A percentile compares a stretch with the other conserved stretches of the same genome.
Conservation (phyloP, 2,888 invertebrate genomes). For the Hemicrepidius hirtus region DNA sequence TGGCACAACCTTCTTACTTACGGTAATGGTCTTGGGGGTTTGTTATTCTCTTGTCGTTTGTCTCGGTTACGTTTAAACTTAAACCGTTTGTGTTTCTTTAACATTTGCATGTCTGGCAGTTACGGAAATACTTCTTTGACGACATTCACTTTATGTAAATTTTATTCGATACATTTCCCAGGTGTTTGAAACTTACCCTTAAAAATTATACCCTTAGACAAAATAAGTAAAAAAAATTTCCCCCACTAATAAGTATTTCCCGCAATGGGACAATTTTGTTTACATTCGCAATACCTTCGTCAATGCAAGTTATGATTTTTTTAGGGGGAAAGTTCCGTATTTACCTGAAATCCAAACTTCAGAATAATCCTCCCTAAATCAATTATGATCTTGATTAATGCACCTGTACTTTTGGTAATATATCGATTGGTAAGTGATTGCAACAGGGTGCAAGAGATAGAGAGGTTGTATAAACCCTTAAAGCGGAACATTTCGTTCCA, state of each 20-base stretch:
- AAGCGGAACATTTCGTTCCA: neutral
- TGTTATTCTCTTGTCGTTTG: slow-evolving; percentile 35
- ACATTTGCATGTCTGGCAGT: slow-evolving; percentile 20
- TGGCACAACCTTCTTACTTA: slow-evolving; percentile 50
- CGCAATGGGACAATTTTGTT: too few relatives aligned
- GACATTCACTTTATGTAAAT: slow-evolving; percentile 10
- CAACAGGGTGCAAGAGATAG: neutral
- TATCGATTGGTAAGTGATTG: slow-evolving; percentile 26
- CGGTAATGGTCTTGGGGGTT: slow-evolving; percentile 43
- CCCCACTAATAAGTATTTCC: too few relatives aligned
- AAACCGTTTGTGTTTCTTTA: slow-evolving; percentile 12
- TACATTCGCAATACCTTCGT: too few relatives aligned
- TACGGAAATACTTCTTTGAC: slow-evolving; percentile 14
- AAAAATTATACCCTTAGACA: too few relatives aligned
- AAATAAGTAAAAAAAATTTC: too few relatives aligned
- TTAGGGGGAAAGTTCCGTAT: too few relatives aligned
- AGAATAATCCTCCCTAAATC: neutral
- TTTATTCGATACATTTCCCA: neutral
- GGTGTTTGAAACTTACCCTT: too few relatives aligned
- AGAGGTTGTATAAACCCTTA: slow-evolving; percentile 7
- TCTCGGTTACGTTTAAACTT: slow-evolving; percentile 12
- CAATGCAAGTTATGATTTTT: too few relatives aligned
- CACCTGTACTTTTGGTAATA: slow-evolving; percentile 19
- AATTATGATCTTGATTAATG: neutral
- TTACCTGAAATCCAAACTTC: neutral